phyloP scores from a whole-genome alignment of 2,797 vertebrate genomes.

The Silurus aristotelis region DNA sequence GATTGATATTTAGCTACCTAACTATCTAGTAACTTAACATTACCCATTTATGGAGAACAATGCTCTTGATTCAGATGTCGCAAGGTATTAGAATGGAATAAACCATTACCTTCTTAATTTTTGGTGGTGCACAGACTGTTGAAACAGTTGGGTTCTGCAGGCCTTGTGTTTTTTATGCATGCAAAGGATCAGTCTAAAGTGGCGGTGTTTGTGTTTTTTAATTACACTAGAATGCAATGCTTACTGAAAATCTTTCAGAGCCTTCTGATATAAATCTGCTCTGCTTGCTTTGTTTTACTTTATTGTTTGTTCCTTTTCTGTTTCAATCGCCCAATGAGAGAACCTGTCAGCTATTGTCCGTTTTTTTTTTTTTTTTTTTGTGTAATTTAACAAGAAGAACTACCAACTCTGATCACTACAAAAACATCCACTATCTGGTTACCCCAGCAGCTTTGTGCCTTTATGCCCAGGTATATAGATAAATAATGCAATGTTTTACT shows the following conservation, averaged over 20 bases:
- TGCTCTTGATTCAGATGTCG: background rate
- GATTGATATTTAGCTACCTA: background rate
- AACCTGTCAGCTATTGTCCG: background rate
- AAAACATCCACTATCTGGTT: background rate
- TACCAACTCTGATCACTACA: background rate
- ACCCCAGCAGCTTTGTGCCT: background rate
- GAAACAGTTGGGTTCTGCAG: background rate
- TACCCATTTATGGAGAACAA: background rate
- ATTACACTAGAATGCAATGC: conserved; percentile 20
- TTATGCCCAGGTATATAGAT: background rate
- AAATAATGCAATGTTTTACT: background rate
- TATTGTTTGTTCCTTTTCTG: background rate
- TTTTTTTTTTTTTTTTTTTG: background rate
- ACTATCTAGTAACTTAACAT: background rate
- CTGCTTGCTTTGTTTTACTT: background rate
- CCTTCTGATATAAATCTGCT: background rate
- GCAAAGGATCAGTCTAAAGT: background rate
- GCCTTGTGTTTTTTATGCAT: background rate
- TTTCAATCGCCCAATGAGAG: background rate
- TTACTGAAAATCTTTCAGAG: conserved; percentile 5
- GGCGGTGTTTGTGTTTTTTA: conserved; percentile 3
- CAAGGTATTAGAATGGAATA: background rate
- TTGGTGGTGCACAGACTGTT: background rate
- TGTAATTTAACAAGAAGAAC: conserved; percentile 2
- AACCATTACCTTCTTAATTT: background rate